Evolutionary conservation across 2,888 invertebrate species (phyloP).

Genomic region (Epistrophe grossulariae): DNA sequence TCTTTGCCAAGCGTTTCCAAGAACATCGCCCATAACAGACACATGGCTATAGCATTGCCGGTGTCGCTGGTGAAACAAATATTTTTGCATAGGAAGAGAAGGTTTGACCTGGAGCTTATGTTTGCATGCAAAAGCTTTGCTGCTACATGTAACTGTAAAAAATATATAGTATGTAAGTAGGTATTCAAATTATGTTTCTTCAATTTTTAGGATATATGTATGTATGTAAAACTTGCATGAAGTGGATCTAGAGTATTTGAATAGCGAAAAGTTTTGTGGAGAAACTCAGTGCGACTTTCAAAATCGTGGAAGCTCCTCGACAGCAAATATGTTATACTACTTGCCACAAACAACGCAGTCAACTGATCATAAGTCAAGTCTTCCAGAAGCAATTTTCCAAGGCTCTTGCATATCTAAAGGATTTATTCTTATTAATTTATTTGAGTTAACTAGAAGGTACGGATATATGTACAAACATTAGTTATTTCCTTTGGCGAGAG

Average conservation of each 20-base stretch:
- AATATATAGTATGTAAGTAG: not conserved
- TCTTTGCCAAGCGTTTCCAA: slow-evolving; percentile 76
- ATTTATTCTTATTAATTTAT: not conserved
- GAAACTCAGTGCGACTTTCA: slow-evolving; percentile 76
- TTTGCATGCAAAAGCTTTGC: slow-evolving; percentile 77
- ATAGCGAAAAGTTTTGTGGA: slow-evolving; percentile 78
- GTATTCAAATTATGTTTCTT: not conserved
- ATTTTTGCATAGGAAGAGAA: slow-evolving; percentile 77
- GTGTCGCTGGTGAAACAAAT: slow-evolving; percentile 77
- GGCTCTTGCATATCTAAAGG: slow-evolving; percentile 85
- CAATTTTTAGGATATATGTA: too few relatives aligned
- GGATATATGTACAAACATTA: slow-evolving; percentile 15
- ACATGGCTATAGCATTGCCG: slow-evolving; percentile 77
- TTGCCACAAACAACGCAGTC: slow-evolving; percentile 77
- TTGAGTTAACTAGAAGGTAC: not conserved
- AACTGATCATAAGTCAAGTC: slow-evolving; percentile 77
- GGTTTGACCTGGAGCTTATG: slow-evolving; percentile 74
- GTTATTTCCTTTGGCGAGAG: slow-evolving; percentile 35
- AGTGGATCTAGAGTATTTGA: slow-evolving; percentile 77
- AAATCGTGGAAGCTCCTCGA: slow-evolving; percentile 66
- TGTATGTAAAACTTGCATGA: slow-evolving; percentile 75
- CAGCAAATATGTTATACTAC: slow-evolving; percentile 60
- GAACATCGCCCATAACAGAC: slow-evolving; percentile 77
- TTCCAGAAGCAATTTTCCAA: slow-evolving; percentile 70
- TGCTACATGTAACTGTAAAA: slow-evolving; percentile 77